These are phyloP conservation scores for Diabrotica undecimpunctata DNA, from an alignment of 1,140 invertebrate genomes.

Conservation along the genomic window DNA sequence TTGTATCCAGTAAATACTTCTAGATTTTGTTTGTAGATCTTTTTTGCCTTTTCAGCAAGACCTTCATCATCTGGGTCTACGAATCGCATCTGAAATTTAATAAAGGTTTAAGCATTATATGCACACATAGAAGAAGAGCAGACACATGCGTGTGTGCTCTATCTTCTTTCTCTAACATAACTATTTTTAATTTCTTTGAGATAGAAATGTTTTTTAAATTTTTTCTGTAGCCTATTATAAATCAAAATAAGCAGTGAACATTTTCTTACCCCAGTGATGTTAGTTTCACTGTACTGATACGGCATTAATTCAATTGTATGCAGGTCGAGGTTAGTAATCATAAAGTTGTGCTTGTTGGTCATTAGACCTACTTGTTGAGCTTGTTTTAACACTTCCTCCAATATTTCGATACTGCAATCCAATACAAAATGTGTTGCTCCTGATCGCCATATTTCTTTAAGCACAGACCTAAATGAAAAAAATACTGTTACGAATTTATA, in stretches of 20 bases:
- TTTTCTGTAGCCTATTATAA: no score
- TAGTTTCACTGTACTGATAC: conserved; percentile 77
- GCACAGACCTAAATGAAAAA: conserved; percentile 11
- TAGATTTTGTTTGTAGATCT: background rate
- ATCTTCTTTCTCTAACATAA: no score
- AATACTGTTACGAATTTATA: background rate
- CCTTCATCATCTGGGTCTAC: conserved; percentile 9
- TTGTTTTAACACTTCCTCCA: conserved; percentile 42
- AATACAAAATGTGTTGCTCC: conserved; percentile 36
- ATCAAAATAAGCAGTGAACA: no score
- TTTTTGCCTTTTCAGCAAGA: background rate
- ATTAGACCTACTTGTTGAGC: conserved; percentile 82
- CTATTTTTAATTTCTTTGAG: no score
- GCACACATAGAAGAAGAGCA: background rate
- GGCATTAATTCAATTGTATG: conserved; percentile 76
- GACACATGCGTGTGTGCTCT: no score
- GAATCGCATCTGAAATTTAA: conserved; percentile 15
- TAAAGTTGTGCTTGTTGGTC: conserved; percentile 68
- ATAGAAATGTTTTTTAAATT: no score
- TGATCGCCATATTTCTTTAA: conserved; percentile 35
- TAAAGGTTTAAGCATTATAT: background rate
- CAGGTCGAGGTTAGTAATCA: conserved; percentile 77
- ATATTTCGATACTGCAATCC: conserved; percentile 36
- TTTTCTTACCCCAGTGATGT: conserved; percentile 65
- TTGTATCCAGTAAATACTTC: conserved; percentile 1